A percentile compares a stretch with the other conserved stretches of the same genome.
Conservation (phyloP, 2,797 vertebrate genomes). For the Sandelia bainsii region DNA sequence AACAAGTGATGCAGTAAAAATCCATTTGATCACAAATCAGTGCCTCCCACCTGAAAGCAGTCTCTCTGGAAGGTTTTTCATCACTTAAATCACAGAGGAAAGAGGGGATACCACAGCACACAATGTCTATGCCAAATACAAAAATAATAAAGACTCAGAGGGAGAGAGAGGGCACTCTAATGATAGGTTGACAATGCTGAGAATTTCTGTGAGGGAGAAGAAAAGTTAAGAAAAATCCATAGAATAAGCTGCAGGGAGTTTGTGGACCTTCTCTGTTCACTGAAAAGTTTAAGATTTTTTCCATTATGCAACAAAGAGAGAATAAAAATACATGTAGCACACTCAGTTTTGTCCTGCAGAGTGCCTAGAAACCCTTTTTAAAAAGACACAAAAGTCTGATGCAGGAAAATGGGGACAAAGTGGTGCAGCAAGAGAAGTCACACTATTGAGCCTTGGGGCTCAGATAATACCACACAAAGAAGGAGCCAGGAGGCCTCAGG, state of each 20-base stretch:
- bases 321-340: slow-evolving; percentile 47
- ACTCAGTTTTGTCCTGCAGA: slow-evolving; percentile 39
- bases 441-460: slow-evolving; percentile 3
- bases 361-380: slow-evolving; percentile 37
- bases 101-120: slow-evolving; percentile 23
- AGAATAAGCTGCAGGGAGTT: slow-evolving; percentile 43
- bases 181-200: slow-evolving; percentile 50
- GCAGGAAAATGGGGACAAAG: slow-evolving; percentile 11
- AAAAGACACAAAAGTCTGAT: slow-evolving; percentile 29
- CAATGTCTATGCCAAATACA: slow-evolving; percentile 32
- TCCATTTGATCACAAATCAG: slow-evolving; percentile 68
- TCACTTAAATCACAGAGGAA: slow-evolving; percentile 35
- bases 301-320: slow-evolving; percentile 44
- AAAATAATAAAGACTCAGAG: slow-evolving; percentile 37
- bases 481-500: slow-evolving; percentile 23
- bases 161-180: slow-evolving; percentile 41
- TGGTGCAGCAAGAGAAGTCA: slow-evolving; percentile 17
- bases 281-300: slow-evolving; percentile 34
- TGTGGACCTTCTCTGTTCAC: slow-evolving; percentile 20
- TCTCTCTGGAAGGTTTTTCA: slow-evolving; percentile 44
- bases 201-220: slow-evolving; percentile 27
- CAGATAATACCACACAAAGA: neutral
- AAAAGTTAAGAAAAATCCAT: slow-evolving; percentile 37
- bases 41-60: slow-evolving; percentile 63
- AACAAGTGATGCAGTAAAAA: slow-evolving; percentile 60